Evolutionary conservation across 35 echinoderm and acorn worm species (phyloP).

Genomic region (Amphiura filiformis): DNA sequence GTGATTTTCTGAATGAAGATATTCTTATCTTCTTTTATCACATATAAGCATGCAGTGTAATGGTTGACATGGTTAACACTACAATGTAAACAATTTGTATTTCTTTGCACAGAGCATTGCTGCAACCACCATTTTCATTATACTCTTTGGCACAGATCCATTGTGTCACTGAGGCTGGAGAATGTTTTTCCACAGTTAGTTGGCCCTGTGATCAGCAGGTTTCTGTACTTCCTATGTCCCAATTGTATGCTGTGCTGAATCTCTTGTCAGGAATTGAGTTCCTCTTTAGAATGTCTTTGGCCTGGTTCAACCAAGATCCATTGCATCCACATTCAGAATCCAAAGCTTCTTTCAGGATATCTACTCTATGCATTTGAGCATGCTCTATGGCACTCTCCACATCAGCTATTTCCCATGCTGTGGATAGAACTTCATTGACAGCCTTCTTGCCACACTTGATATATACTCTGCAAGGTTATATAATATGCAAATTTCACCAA

Average conservation of each 20-base stretch:
- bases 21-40: not conserved
- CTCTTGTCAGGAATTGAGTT: too few species aligned
- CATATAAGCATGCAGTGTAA: constrained; percentile 20
- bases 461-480: constrained; percentile 39
- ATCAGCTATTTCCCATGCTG: not conserved
- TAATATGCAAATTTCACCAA: constrained; percentile 36
- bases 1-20: not conserved
- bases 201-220: too few species aligned
- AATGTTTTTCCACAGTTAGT: too few species aligned
- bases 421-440: constrained; percentile 8
- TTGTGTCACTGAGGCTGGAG: too few species aligned
- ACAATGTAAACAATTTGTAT: too few species aligned
- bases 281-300: too few species aligned
- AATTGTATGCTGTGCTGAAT: too few species aligned
- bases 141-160: too few species aligned
- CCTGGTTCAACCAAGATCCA: not conserved
- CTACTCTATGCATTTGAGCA: not conserved
- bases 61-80: not conserved
- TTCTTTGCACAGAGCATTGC: too few species aligned
- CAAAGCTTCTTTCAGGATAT: not conserved
- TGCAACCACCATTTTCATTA: too few species aligned
- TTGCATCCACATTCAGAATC: not conserved
- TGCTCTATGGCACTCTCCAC: not conserved
- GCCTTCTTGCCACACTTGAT: constrained; percentile 24
- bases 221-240: too few species aligned